A percentile compares a stretch with the other conserved stretches of the same genome.
These are phyloP conservation scores for Euspilapteryx auroguttella DNA, from an alignment of 2,888 invertebrate species.

Conservation along the genomic window DNA sequence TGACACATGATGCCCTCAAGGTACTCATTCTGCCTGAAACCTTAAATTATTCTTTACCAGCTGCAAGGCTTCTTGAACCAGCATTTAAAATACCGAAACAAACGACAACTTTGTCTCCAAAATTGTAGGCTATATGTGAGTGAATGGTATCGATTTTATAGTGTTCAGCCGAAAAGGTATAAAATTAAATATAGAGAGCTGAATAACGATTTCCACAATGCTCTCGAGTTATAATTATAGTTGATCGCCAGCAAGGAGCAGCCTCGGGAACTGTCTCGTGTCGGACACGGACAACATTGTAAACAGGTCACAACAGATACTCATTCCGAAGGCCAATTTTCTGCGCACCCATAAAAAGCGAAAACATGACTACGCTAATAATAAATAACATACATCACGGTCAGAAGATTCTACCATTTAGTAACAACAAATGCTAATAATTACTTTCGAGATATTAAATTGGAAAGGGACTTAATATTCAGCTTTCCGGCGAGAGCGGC, in stretches of 20 bases:
- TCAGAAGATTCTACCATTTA: slow-evolving; percentile 26
- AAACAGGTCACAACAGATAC: slow-evolving; percentile 13
- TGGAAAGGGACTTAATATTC: slow-evolving; percentile 15
- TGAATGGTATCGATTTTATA: too few relatives aligned
- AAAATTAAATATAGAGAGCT: slow-evolving; percentile 40
- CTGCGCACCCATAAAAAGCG: slow-evolving; percentile 29
- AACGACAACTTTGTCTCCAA: too few relatives aligned
- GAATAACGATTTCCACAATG: neutral
- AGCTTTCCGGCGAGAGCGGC: slow-evolving; percentile 9
- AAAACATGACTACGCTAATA: slow-evolving; percentile 35
- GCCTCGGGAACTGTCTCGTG: too few relatives aligned
- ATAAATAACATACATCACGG: slow-evolving; percentile 35
- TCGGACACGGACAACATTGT: slow-evolving; percentile 23
- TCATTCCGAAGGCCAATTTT: slow-evolving; percentile 30
- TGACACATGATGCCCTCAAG: too few relatives aligned
- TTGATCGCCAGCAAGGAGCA: slow-evolving; percentile 1
- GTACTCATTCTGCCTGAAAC: too few relatives aligned
- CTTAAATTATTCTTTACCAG: too few relatives aligned
- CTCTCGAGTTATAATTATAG: slow-evolving; percentile 2
- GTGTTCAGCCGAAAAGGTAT: too few relatives aligned
- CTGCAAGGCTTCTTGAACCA: too few relatives aligned
- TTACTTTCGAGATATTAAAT: slow-evolving; percentile 28
- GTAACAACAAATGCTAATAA: slow-evolving; percentile 35
- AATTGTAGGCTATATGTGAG: too few relatives aligned
- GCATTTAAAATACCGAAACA: too few relatives aligned